phyloP scores from a whole-genome alignment of 2,888 invertebrate species.

The Sphaerophoria rueppellii region DNA sequence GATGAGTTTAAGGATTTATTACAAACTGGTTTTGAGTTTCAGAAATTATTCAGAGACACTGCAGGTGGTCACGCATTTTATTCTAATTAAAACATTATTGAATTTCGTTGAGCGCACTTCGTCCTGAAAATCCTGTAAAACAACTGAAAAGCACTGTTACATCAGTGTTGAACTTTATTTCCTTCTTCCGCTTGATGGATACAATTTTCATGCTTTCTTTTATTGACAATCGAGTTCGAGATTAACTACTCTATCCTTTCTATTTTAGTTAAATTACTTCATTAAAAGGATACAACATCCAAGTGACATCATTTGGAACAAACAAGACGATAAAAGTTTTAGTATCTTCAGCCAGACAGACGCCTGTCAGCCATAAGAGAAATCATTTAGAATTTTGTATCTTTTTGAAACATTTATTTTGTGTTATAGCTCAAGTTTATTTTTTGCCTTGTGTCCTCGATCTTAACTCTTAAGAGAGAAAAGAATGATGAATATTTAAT shows the following conservation, averaged over 20 bases:
- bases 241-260: slow-evolving; percentile 23
- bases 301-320: slow-evolving; percentile 48
- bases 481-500: slow-evolving; percentile 16
- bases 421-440: slow-evolving; percentile 5
- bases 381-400: not conserved
- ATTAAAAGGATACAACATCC: slow-evolving; percentile 34
- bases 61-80: not conserved
- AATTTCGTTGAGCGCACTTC: too few relatives aligned
- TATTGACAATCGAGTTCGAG: slow-evolving; percentile 18
- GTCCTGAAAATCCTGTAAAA: too few relatives aligned
- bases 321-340: slow-evolving; percentile 51
- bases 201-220: not conserved
- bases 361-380: slow-evolving; percentile 26
- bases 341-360: slow-evolving; percentile 40
- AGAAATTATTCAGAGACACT: not conserved
- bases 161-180: slow-evolving; percentile 19
- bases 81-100: too few relatives aligned
- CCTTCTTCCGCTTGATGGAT: not conserved
- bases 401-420: slow-evolving; percentile 36
- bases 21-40: slow-evolving; percentile 17
- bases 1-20: not conserved
- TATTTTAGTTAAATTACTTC: slow-evolving; percentile 39
- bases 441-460: not conserved
- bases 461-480: not conserved
- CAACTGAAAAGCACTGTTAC: not conserved